Conservation (phyloP, 2,888 invertebrate genomes). For the Phymatocera aterrima region DNA sequence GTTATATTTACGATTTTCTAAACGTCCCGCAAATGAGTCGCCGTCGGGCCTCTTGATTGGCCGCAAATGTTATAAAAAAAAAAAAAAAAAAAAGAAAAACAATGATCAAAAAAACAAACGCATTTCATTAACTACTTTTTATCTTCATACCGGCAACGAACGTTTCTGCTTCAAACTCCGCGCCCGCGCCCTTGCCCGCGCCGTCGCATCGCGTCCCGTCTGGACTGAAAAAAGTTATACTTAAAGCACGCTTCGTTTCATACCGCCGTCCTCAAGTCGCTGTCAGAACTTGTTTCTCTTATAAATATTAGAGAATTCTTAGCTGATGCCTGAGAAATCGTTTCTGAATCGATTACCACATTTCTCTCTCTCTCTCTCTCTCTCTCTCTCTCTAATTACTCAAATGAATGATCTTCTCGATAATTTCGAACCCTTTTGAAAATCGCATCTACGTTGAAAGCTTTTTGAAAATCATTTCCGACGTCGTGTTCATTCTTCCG, state of each 20-base stretch:
- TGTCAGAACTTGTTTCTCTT: not conserved
- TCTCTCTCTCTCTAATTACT: not conserved
- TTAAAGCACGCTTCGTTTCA: no score
- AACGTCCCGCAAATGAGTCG: constrained; percentile 1
- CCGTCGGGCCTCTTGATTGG: not conserved
- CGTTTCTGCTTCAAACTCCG: not conserved
- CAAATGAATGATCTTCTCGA: not conserved
- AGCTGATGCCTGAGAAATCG: no score
- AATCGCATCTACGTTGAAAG: not conserved
- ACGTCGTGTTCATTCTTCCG: not conserved
- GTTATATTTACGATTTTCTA: constrained; percentile 8
- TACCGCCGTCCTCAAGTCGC: not conserved
- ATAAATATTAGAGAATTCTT: no score
- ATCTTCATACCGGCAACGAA: not conserved
- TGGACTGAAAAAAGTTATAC: not conserved
- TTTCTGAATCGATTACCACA: no score
- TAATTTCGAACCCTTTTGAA: not conserved
- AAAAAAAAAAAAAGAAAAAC: no score
- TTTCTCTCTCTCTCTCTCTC: no score
- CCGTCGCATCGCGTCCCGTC: no score
- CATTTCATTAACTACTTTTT: not conserved
- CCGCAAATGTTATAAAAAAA: no score
- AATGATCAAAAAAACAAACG: not conserved
- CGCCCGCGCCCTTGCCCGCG: no score
- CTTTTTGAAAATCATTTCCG: not conserved